Base-by-base conservation (phyloP, 2,797 vertebrate species). In the Parauchenoglanis punctatus region DNA sequence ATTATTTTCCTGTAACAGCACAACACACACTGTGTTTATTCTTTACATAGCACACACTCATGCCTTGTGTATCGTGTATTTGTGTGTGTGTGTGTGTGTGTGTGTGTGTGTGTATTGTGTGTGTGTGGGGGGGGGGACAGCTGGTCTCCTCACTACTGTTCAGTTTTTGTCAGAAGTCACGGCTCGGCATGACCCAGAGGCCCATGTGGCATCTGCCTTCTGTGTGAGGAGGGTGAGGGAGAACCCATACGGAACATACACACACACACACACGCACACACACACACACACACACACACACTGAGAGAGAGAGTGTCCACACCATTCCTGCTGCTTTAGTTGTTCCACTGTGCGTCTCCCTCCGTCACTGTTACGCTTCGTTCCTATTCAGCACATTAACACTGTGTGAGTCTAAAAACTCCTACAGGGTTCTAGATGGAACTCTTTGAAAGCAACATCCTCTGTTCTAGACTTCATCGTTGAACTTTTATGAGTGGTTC, bases 181-280 rank as follows among this genome's bases (percentile, higher is more conserved):
- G 90, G 90, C 93, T 92, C 91, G 86, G 91, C 89, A 92, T 96
- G 95, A 96, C 96, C 95, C 93, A 94, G 91, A 94, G 94, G 93
- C 94, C 93, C 92, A 95, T 96, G 93, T 96, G 95, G 95, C 96
- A 96, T 96, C 95, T 96, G 95, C 95, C 95, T 95, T 94, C 94
- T 95, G 93, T 85, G 85, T 89, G 89, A 89, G 89, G 91, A 86
- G 87, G 88, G 85, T 88, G 86, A 88, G 84, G 87, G 85, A 88
- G 86, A 88, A 89, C 92, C 94, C 95, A 96, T 95, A 96, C 95
- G 95, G 94, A 95, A 90, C 91, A 89, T 91, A 91, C 87, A 54
- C 78, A 80, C 88, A 87, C 83, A 89, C 73, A 88, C 78, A 89
- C 81, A 87, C 77, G 76, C 70, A 61, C 82, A 67, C 85, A 87